Conservation (phyloP, 1,140 invertebrate genomes). For the Psilanteris sp. region DNA sequence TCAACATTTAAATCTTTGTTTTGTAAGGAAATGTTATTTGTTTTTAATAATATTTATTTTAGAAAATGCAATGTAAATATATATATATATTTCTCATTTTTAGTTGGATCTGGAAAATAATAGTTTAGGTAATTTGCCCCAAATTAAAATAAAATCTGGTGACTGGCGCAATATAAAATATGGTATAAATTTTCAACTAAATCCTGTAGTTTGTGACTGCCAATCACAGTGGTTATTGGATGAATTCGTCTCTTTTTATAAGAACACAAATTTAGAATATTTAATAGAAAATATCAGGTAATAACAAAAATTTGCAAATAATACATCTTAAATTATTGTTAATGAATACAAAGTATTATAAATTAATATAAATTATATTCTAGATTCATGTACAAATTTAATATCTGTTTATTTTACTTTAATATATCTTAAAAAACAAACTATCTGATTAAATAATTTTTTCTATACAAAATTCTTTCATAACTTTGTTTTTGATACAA, state of each 20-base stretch:
- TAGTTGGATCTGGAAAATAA: conserved; percentile 74
- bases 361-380: too few species aligned
- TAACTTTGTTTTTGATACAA: too few species aligned
- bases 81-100: conserved; percentile 14
- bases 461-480: too few species aligned
- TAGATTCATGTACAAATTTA: too few species aligned
- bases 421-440: too few species aligned
- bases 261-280: conserved; percentile 43
- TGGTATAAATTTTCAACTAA: conserved; percentile 72
- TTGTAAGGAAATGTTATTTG: conserved; percentile 64
- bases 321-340: too few species aligned
- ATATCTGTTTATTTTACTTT: too few species aligned
- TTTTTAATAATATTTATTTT: background rate
- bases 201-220: conserved; percentile 75
- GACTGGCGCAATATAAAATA: conserved; percentile 33
- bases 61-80: background rate
- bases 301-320: too few species aligned
- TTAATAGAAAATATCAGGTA: conserved; percentile 72
- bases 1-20: conserved; percentile 69
- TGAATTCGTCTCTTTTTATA: conserved; percentile 63
- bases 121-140: conserved; percentile 60
- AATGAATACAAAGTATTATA: too few species aligned
- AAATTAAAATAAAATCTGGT: conserved; percentile 47
- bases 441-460: too few species aligned
- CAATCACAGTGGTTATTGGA: conserved; percentile 72